Evolutionary conservation across 30 jellyfish, hydroid and myxozoan genomes (phyloP).

Genomic region (Turritopsis dohrnii): DNA sequence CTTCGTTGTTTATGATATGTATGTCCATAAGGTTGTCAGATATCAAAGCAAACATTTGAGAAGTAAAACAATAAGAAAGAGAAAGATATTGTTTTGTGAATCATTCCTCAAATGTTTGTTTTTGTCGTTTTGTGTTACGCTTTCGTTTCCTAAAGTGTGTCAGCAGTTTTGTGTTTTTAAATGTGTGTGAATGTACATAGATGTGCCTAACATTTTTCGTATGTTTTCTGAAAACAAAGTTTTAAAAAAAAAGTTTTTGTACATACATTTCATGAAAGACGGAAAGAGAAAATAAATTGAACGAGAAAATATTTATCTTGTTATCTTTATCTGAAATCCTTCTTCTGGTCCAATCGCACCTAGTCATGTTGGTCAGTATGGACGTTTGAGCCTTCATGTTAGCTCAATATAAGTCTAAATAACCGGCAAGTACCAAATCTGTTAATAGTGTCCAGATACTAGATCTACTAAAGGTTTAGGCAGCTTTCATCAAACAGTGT

Average conservation of each 20-base stretch:
- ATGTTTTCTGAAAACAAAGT: constrained; percentile 11
- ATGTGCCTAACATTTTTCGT: not conserved
- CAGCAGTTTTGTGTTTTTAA: not conserved
- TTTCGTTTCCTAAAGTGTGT: not conserved
- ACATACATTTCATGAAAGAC: constrained; percentile 8
- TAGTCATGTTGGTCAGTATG: too few relatives aligned
- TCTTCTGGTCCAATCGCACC: too few relatives aligned
- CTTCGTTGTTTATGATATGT: not conserved
- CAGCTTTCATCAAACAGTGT: too few relatives aligned
- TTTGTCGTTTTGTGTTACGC: not conserved
- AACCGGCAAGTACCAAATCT: too few relatives aligned
- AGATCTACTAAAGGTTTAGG: too few relatives aligned
- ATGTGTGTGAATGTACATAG: not conserved
- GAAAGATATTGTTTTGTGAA: not conserved
- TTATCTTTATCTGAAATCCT: too few relatives aligned
- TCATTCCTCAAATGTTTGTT: not conserved
- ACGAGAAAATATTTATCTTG: not conserved
- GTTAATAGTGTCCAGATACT: too few relatives aligned
- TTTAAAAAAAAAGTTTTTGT: constrained; percentile 1
- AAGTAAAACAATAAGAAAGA: not conserved
- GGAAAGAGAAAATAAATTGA: not conserved
- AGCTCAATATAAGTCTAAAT: too few relatives aligned
- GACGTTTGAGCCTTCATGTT: too few relatives aligned
- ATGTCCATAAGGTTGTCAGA: not conserved
- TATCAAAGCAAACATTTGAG: not conserved